phyloP scores from a whole-genome alignment of 1,140 invertebrate genomes.

The Chionoecetes opilio region DNA sequence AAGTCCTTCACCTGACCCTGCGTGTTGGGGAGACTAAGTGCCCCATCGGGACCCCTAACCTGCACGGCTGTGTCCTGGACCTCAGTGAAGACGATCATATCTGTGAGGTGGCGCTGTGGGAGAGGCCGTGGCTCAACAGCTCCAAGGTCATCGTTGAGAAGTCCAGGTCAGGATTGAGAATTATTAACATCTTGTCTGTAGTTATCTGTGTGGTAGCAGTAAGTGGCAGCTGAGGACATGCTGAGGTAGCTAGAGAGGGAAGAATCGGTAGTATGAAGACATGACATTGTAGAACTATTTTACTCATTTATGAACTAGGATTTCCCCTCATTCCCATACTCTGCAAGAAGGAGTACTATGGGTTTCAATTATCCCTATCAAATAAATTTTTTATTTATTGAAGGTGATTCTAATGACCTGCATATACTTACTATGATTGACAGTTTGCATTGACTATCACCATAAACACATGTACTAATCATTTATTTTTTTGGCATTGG shows the following conservation, averaged over 20 bases:
- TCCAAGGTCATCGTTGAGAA: conserved; percentile 79
- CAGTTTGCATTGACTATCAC: no score
- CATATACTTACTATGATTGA: no score
- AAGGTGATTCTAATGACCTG: no score
- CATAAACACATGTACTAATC: not conserved
- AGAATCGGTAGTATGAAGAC: no score
- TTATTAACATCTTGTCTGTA: not conserved
- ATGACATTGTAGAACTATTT: no score
- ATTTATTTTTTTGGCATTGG: not conserved
- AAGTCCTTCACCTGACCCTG: conserved; percentile 74
- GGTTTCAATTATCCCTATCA: no score
- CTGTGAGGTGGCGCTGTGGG: conserved; percentile 79
- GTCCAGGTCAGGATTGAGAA: conserved; percentile 69
- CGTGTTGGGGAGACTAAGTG: conserved; percentile 76
- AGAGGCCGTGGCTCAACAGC: conserved; percentile 78
- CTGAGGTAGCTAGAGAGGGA: not conserved
- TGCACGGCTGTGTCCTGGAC: conserved; percentile 62
- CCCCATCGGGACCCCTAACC: conserved; percentile 63
- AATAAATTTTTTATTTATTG: no score
- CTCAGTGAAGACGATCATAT: conserved; percentile 69
- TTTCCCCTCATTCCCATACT: no score
- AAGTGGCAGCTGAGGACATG: not conserved
- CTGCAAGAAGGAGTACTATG: no score
- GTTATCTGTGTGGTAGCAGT: not conserved
- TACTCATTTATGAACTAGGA: no score